Conservation (phyloP, 2,888 invertebrate species). For the Tetranychus truncatus region DNA sequence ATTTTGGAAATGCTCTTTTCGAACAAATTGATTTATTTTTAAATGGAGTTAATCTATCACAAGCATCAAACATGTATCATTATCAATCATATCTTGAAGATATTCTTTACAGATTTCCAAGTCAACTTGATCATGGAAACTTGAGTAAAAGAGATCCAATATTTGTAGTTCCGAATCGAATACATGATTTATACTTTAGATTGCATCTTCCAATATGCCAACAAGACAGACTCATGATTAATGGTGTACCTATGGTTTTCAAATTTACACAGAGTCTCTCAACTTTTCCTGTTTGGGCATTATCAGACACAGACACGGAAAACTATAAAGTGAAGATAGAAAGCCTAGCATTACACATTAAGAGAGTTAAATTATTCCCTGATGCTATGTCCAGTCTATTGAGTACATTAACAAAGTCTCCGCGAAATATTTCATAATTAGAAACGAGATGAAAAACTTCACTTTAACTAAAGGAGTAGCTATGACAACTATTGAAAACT, state of each 20-base stretch:
- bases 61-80: not conserved
- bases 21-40: not conserved
- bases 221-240: not conserved
- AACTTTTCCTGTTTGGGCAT: not conserved
- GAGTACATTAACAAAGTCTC: not conserved
- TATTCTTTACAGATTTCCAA: not conserved
- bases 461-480: not conserved
- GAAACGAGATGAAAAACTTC: conserved; percentile 8
- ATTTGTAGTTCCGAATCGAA: not conserved
- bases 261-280: not conserved
- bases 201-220: not conserved
- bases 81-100: conserved; percentile 5
- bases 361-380: not conserved
- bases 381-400: not conserved
- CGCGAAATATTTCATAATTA: not conserved
- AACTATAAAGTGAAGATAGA: not conserved
- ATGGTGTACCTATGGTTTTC: not conserved
- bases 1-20: not conserved
- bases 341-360: not conserved
- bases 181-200: not conserved
- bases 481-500: not conserved
- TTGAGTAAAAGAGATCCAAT: not conserved
- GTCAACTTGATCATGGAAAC: not conserved
- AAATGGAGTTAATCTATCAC: not conserved
- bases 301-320: not conserved